phyloP scores from a whole-genome alignment of 2,113 vertebrate species.

The Numida meleagris region DNA sequence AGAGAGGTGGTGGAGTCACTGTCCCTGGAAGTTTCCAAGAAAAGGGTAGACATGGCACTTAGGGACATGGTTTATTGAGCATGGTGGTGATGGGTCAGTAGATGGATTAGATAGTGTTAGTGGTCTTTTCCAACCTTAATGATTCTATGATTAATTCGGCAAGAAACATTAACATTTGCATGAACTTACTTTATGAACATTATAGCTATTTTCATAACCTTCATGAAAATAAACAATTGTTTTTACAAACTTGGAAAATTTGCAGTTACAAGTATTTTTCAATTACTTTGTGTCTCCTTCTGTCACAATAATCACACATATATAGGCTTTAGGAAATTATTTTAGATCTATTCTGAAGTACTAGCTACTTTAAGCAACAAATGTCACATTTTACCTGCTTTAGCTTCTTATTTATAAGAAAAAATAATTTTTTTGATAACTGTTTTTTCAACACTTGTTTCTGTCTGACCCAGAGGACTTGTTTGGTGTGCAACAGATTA shows the following conservation, averaged over 20 bases:
- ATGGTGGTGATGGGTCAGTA: no score
- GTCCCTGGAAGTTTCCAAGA: no score
- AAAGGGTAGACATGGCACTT: no score
- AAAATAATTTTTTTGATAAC: neutral
- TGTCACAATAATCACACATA: neutral
- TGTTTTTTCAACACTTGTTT: neutral
- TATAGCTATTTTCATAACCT: neutral
- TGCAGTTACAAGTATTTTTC: neutral
- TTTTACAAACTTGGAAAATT: neutral
- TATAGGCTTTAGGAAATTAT: neutral
- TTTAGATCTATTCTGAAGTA: neutral
- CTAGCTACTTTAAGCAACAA: neutral
- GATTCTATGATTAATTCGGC: neutral
- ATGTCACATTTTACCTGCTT: fast-evolving
- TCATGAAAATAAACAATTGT: neutral
- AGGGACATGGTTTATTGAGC: no score
- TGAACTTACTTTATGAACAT: neutral
- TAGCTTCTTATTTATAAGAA: neutral
- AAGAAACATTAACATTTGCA: neutral
- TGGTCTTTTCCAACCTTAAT: no score
- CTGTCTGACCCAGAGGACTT: neutral
- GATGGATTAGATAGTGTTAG: no score
- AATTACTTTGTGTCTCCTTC: neutral
- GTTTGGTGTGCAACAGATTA: neutral
- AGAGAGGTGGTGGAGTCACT: no score